phyloP scores from a whole-genome alignment of 2,888 invertebrate genomes.

The Lamproptera curius region DNA sequence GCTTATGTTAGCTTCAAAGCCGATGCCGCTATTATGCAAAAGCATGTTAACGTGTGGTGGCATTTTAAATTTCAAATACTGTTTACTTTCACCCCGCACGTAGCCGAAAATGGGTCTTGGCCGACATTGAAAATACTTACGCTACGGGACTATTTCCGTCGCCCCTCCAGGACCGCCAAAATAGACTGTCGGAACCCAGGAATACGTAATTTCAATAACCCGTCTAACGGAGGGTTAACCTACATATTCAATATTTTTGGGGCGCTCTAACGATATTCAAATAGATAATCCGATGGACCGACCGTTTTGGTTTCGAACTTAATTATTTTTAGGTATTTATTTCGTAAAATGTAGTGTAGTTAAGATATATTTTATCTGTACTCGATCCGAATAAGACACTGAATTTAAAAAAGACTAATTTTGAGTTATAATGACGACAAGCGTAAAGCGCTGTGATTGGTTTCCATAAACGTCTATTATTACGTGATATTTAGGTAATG shows the following conservation, averaged over 20 bases:
- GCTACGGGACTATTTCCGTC: constrained; percentile 58
- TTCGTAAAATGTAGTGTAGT: no score
- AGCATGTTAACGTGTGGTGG: constrained; percentile 24
- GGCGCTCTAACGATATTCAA: constrained; percentile 20
- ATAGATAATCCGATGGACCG: constrained; percentile 14
- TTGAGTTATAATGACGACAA: no score
- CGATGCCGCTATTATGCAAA: constrained; percentile 11
- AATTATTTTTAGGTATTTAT: neutral
- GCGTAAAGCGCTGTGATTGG: no score
- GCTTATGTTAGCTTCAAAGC: no score
- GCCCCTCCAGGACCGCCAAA: constrained; percentile 59
- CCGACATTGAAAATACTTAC: constrained; percentile 49
- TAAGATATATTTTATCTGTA: no score
- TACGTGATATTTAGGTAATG: no score
- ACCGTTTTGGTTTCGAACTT: neutral
- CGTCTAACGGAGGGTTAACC: constrained; percentile 31
- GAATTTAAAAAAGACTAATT: no score
- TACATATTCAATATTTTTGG: constrained; percentile 27
- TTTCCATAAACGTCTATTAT: no score
- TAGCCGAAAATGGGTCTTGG: constrained; percentile 54
- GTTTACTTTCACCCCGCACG: constrained; percentile 64
- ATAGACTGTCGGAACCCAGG: constrained; percentile 55
- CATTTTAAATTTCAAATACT: constrained; percentile 68
- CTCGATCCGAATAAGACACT: no score
- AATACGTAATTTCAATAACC: constrained; percentile 63